Percentiles rank a stretch among this genome's conserved stretches.
Evolutionary conservation across 2,888 invertebrate genomes (phyloP).

Genomic region (Meiosimyza platycephala): DNA sequence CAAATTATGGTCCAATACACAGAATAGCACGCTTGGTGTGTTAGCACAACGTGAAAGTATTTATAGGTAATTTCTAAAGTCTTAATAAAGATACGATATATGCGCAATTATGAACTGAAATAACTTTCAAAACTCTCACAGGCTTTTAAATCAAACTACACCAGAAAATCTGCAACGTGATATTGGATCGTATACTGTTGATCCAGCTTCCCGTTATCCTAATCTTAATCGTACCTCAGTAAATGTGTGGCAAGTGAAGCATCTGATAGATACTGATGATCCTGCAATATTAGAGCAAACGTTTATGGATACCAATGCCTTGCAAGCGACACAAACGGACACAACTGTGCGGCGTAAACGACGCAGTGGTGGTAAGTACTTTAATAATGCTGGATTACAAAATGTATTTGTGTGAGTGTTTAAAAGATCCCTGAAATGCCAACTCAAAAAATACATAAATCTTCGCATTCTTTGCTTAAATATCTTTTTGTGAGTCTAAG

Average conservation of each 20-base stretch:
- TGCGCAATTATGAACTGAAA: not conserved
- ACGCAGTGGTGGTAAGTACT: slow-evolving; percentile 60
- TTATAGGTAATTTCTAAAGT: slow-evolving; percentile 73
- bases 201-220: slow-evolving; percentile 88
- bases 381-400: not conserved
- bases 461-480: no score
- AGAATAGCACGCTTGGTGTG: slow-evolving; percentile 75
- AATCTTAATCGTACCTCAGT: slow-evolving; percentile 83
- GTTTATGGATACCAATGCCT: slow-evolving; percentile 67
- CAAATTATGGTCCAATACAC: slow-evolving; percentile 82
- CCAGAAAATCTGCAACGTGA: slow-evolving; percentile 95
- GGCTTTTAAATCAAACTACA: slow-evolving; percentile 88
- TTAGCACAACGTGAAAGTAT: slow-evolving; percentile 95
- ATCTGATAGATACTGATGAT: slow-evolving; percentile 80
- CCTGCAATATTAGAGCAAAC: slow-evolving; percentile 70
- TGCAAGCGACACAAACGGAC: slow-evolving; percentile 75
- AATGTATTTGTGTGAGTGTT: not conserved
- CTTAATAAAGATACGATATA: not conserved
- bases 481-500: no score
- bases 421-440: no score
- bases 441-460: no score
- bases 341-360: slow-evolving; percentile 67
- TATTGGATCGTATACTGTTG: slow-evolving; percentile 85
- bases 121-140: slow-evolving; percentile 32
- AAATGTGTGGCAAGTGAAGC: slow-evolving; percentile 79